phyloP scores from a whole-genome alignment of 2,888 invertebrate species.

The Liopterus haemorrhoidalis region DNA sequence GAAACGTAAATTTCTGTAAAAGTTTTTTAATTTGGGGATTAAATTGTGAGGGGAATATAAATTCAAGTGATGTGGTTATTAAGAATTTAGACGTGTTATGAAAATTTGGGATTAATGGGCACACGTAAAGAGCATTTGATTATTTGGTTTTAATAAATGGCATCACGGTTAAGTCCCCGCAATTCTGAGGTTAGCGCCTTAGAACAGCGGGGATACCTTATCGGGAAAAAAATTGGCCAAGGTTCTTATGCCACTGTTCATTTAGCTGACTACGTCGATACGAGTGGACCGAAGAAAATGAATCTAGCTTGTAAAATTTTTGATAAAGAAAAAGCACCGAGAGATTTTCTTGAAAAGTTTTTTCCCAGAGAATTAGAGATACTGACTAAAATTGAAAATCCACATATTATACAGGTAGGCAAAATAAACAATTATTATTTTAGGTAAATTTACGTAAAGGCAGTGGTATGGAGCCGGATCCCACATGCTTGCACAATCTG shows the following conservation, averaged over 20 bases:
- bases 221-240: slow-evolving; percentile 83
- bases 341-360: slow-evolving; percentile 86
- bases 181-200: slow-evolving; percentile 80
- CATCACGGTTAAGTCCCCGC: slow-evolving; percentile 57
- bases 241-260: slow-evolving; percentile 89
- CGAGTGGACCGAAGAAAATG: slow-evolving; percentile 63
- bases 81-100: no score
- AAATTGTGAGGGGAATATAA: no score
- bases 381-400: slow-evolving; percentile 81
- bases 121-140: no score
- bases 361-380: slow-evolving; percentile 90
- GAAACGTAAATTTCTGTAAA: no score
- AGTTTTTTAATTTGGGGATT: no score
- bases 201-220: slow-evolving; percentile 75
- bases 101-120: no score
- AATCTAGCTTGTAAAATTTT: slow-evolving; percentile 86
- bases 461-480: no score
- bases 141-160: slow-evolving; percentile 21
- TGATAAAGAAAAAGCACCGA: slow-evolving; percentile 80
- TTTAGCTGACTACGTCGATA: slow-evolving; percentile 74
- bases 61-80: no score
- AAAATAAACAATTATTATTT: no score
- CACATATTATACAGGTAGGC: slow-evolving; percentile 84
- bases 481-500: no score
- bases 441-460: no score